phyloP scores from a whole-genome alignment of 1,140 invertebrate genomes.

The Acromyrmex charruanus region DNA sequence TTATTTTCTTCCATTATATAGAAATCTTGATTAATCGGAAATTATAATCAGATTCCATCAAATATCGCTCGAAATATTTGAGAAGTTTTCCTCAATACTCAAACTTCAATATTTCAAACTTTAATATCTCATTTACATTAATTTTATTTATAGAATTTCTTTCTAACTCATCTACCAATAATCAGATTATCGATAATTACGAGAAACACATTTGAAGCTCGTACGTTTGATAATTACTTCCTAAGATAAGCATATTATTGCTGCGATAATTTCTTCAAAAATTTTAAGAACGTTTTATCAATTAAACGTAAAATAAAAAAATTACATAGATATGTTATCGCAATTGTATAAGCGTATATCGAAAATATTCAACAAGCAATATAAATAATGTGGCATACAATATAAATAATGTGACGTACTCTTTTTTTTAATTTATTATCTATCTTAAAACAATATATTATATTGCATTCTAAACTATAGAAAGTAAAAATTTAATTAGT shows the following conservation, averaged over 20 bases:
- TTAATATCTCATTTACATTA: neutral
- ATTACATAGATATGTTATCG: neutral
- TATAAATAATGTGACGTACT: neutral
- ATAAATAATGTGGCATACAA: neutral
- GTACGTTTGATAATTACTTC: neutral
- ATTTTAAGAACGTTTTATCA: neutral
- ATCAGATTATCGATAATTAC: neutral
- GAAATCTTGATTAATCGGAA: neutral
- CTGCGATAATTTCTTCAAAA: neutral
- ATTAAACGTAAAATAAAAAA: neutral
- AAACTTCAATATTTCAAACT: neutral
- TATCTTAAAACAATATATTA: neutral
- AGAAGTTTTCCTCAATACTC: neutral
- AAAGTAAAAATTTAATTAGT: neutral
- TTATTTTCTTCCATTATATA: neutral
- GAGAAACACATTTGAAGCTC: neutral
- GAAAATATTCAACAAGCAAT: neutral
- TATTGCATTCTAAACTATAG: neutral
- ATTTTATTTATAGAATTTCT: neutral
- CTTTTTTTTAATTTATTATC: slow-evolving; percentile 9
- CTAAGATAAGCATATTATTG: neutral
- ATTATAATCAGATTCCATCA: neutral
- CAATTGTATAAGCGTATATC: neutral
- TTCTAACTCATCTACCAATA: neutral
- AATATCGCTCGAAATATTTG: neutral